These are phyloP conservation scores for Calephelis nemesis DNA, from an alignment of 1,140 invertebrate species.

Conservation along the genomic window DNA sequence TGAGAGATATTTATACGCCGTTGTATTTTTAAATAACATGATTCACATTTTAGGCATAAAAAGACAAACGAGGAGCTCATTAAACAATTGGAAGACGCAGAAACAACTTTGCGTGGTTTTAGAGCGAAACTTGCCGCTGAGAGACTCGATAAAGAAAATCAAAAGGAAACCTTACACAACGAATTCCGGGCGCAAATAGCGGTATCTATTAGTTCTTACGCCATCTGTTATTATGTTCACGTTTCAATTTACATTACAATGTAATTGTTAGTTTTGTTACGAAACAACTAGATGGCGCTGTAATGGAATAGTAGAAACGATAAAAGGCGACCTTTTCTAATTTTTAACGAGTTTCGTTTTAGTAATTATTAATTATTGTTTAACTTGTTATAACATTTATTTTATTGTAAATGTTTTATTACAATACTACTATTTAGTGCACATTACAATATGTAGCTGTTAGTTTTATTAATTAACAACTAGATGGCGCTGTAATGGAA, in stretches of 20 bases:
- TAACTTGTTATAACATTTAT: too few species aligned
- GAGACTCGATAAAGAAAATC: slow-evolving; percentile 65
- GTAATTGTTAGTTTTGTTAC: background rate
- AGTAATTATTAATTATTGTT: too few species aligned
- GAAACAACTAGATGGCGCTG: background rate
- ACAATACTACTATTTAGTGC: background rate
- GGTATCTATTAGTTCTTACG: slow-evolving; percentile 37
- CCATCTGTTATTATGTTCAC: background rate
- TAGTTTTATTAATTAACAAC: background rate
- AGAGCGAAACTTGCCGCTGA: slow-evolving; percentile 70
- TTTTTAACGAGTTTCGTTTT: too few species aligned
- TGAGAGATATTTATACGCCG: too few species aligned
- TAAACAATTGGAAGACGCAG: slow-evolving; percentile 72
- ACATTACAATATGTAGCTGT: background rate
- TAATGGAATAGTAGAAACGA: background rate
- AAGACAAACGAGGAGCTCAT: slow-evolving; percentile 62
- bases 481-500: background rate
- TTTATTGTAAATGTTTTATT: background rate
- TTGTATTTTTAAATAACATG: too few species aligned
- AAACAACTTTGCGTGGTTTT: slow-evolving; percentile 63
- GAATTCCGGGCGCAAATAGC: slow-evolving; percentile 57
- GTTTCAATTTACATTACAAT: background rate
- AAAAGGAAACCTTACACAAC: slow-evolving; percentile 56
- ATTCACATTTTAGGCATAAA: slow-evolving; percentile 46
- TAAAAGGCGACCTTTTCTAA: background rate